phyloP scores from a whole-genome alignment of 2,888 invertebrate species.

The Apoderus coryli region DNA sequence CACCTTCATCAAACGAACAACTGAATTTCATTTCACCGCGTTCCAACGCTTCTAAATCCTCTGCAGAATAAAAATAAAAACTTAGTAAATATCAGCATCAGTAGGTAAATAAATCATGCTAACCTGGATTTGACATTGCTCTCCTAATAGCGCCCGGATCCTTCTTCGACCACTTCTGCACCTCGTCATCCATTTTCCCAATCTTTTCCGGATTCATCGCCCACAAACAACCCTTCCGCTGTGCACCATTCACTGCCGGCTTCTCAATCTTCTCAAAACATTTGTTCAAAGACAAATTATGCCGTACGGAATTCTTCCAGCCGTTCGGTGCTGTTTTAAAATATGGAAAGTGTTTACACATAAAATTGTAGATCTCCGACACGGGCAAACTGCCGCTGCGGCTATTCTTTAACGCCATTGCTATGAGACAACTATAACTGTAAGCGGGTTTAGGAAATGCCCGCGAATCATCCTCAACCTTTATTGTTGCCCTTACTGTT shows the following conservation, averaged over 20 bases:
- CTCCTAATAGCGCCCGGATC: constrained; percentile 84
- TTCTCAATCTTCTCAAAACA: constrained; percentile 98
- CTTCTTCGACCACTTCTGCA: constrained; percentile 93
- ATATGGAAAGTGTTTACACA: constrained; percentile 98
- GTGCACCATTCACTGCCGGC: constrained; percentile 73
- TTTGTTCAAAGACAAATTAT: constrained; percentile 93
- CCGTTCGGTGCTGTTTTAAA: constrained; percentile 97
- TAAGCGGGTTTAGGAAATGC: constrained; percentile 92
- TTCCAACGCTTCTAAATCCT: constrained; percentile 69
- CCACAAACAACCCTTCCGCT: constrained; percentile 87
- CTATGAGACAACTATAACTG: constrained; percentile 95
- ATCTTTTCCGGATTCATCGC: constrained; percentile 92
- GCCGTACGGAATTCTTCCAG: constrained; percentile 98
- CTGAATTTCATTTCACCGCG: constrained; percentile 79
- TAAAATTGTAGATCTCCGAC: constrained; percentile 96
- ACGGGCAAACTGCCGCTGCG: constrained; percentile 88
- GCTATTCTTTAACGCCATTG: constrained; percentile 95
- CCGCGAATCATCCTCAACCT: constrained; percentile 32
- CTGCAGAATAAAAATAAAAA: constrained; percentile 30
- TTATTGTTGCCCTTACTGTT: constrained; percentile 16
- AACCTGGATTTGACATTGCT: constrained; percentile 88
- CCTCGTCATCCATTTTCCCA: constrained; percentile 95
- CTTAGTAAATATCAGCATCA: constrained; percentile 4
- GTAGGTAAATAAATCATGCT: constrained; percentile 13
- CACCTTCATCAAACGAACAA: constrained; percentile 34